These are phyloP conservation scores for Eupeodes latifasciatus DNA, from an alignment of 2,888 invertebrate genomes.

Conservation along the genomic window DNA sequence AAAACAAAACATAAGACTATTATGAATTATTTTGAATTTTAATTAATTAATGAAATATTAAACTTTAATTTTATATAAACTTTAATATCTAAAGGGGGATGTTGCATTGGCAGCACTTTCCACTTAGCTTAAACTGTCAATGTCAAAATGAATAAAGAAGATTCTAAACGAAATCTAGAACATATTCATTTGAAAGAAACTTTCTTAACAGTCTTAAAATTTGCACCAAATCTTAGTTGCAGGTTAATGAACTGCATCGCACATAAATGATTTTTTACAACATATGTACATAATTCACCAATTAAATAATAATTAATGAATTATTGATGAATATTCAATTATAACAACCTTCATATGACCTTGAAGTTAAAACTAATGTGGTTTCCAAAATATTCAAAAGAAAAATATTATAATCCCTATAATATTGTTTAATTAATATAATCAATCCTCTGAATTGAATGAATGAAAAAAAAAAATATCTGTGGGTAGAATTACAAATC, in stretches of 20 bases:
- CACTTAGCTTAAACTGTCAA: too few relatives aligned
- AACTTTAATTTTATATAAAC: too few relatives aligned
- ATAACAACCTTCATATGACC: background rate
- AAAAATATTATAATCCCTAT: background rate
- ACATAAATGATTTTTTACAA: background rate
- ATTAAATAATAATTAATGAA: background rate
- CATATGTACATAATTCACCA: background rate
- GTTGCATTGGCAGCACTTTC: too few relatives aligned
- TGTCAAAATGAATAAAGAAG: too few relatives aligned
- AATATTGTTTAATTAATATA: conserved; percentile 16
- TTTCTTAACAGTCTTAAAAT: too few relatives aligned
- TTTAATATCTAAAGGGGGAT: too few relatives aligned
- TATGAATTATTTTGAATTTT: too few relatives aligned
- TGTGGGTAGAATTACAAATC: background rate
- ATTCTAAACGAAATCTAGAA: too few relatives aligned
- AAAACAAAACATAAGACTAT: too few relatives aligned
- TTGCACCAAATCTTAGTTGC: background rate
- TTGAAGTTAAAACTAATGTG: background rate
- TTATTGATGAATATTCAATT: conserved; percentile 1
- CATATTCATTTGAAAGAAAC: too few relatives aligned
- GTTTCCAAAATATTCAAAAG: background rate
- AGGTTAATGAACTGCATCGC: conserved; percentile 17
- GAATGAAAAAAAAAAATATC: background rate
- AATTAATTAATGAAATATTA: too few relatives aligned
- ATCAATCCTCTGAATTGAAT: conserved; percentile 20